Base-by-base conservation (phyloP, 1,140 invertebrate genomes). In the Gryon sp. region DNA sequence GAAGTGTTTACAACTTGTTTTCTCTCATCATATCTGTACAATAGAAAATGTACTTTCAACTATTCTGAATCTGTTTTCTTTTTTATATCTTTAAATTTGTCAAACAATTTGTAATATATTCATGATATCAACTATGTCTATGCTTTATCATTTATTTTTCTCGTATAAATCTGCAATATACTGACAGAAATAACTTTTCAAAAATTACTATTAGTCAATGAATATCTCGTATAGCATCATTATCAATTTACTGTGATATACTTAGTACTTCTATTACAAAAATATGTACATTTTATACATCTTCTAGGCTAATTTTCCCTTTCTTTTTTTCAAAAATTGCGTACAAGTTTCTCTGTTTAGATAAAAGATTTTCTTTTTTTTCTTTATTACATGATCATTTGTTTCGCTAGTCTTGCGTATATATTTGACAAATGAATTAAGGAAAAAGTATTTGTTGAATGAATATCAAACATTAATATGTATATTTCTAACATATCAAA, bases 11-110 rank as follows among this genome's bases (percentile, higher is more conserved):
- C 41, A 20, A 45, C n/a, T n/a, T n/a, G n/a, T n/a, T n/a, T 26
- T 26, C 14, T 24, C n/a, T 3, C n/a, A 8, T 26, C 41, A 22
- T 45, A 26, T 45, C 41, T 24, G 14, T 45, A 45, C 41, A 24
- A 8, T 45, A 24, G 11, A 45, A 24, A 45, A 45, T 45, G n/a
- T 14, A 26, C 1, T 26, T 24, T 45, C 9, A 41, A 20, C 40
- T 41, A 19, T 20, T 15, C 12, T 12, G 5, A 24, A 24, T 24
- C 3, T 24, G 22, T 24, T 24, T 3, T 4, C 22, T 24, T 24
- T n/a, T n/a, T 4, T 24, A 24, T 4, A 24, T 34, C 14, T 12
- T 9, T 12, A 9, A 12, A 2, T 34, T 34, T 12, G 5, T 34
- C 14, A 12, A 12, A 34, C 11, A 34, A 34, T 12, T 34, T 34